Evolutionary conservation across 2,797 vertebrate species (phyloP).

Genomic region (Numenius phaeopus): DNA sequence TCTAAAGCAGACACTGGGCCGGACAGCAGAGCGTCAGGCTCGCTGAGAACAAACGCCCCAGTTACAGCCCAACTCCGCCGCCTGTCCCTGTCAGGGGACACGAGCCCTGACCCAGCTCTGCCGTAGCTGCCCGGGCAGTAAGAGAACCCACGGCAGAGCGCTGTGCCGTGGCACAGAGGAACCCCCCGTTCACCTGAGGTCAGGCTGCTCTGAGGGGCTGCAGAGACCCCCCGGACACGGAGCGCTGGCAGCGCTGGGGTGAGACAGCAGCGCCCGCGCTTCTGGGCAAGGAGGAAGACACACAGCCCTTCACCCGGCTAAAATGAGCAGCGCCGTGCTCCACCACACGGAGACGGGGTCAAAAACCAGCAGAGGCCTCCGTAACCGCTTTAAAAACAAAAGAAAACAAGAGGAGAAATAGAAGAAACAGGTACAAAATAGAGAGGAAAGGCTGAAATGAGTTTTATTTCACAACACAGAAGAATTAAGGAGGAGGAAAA

Average conservation of each 20-base stretch:
- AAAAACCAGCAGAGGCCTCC: not conserved
- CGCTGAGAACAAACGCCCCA: not conserved
- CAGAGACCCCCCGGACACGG: no score
- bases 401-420: not conserved
- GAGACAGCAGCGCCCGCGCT: no score
- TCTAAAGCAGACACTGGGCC: not conserved
- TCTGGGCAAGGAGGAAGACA: not conserved
- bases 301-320: not conserved
- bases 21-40: not conserved
- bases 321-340: not conserved
- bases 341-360: not conserved
- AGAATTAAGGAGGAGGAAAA: slow-evolving; percentile 22
- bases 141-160: no score
- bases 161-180: no score
- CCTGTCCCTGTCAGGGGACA: not conserved
- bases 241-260: no score
- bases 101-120: not conserved
- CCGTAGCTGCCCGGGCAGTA: not conserved
- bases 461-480: slow-evolving; percentile 62
- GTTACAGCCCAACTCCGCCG: not conserved
- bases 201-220: no score
- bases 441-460: slow-evolving; percentile 48
- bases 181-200: no score
- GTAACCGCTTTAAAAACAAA: not conserved
- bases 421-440: slow-evolving; percentile 30